Evolutionary conservation across 2,113 vertebrate species (phyloP), one percentile per base, ranked within the genome.

Genomic region (Leuciscus idus): DNA sequence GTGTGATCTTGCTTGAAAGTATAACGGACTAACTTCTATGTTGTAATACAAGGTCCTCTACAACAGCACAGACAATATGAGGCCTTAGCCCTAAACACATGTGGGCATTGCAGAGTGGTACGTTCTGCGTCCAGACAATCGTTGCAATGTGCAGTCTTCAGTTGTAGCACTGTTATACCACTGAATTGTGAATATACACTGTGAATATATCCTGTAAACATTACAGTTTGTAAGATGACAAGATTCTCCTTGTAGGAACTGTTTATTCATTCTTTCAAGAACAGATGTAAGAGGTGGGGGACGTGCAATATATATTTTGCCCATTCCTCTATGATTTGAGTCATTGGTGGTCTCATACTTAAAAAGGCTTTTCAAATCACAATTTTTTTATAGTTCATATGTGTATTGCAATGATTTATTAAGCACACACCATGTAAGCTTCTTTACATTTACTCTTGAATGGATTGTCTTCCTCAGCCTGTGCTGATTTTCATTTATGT

Each of bases 401-500:
- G 15, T 61, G 10, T 64, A 81, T 39, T 28, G 59, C n/a, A 48
- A 33, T 70, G 26, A 66, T 82, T 68, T 66, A 68, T 26, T 68
- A 68, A 68, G 81, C 15, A 17, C 28, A 2, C 26, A 33, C 52
- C 21, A 82, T 82, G 17, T 50, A 21, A 50, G 80, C 62, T 21
- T 68, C 70, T 75, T 81, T 87, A 62, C 55, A 66, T 78, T n/a
- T 52, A 76, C 52, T 74, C 15, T 79, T 87, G 62, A 48, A 59
- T 61, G 19, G 74, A 26, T 83, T 81, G 66, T 85, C 72, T 72
- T 81, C 26, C 81, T 85, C 3, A 81, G 82, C 43, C 28, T 79
- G 28, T 81, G 39, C 78, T 33, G 48, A 61, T 83, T 79, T 88
- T 80, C 26, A 48, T 81, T 84, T 73, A 76, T 74, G 46, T 73